Evolutionary conservation across 2,797 vertebrate species (phyloP).

Genomic region (Pelochelys cantorii): DNA sequence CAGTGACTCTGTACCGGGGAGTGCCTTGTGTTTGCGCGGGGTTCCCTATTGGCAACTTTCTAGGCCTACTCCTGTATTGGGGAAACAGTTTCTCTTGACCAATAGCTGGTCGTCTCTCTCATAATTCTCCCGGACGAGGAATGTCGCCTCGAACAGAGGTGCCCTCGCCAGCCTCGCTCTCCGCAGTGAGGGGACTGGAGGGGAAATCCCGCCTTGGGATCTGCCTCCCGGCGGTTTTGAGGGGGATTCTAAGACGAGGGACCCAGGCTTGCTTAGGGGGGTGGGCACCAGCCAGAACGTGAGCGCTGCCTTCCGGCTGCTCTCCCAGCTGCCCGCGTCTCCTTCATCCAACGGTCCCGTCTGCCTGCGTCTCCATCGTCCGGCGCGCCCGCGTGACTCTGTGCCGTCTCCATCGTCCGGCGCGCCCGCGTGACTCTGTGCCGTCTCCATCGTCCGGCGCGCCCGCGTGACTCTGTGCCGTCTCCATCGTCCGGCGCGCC

Average conservation of each 20-base stretch:
- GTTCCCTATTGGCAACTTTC: neutral
- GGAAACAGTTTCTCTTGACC: neutral
- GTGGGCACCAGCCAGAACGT: neutral
- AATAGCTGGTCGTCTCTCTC: no score
- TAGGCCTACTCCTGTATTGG: neutral
- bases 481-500: no score
- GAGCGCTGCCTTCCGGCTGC: neutral
- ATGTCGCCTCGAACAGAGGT: no score
- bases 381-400: neutral
- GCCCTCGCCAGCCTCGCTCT: no score
- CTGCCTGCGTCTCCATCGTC: no score
- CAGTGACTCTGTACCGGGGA: neutral
- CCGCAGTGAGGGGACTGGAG: neutral
- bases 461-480: no score
- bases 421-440: neutral
- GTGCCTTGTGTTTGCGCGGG: neutral
- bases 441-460: neutral
- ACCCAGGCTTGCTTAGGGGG: rapidly evolving
- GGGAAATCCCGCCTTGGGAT: neutral
- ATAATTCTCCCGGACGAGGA: no score
- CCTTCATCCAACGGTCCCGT: no score
- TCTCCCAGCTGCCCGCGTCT: neutral
- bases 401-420: neutral
- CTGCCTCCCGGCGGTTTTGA: neutral
- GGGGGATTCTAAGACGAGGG: rapidly evolving